Evolutionary conservation across 2,113 vertebrate species (phyloP), one percentile per base, ranked within the genome.

Genomic region (Pluvialis apricaria): DNA sequence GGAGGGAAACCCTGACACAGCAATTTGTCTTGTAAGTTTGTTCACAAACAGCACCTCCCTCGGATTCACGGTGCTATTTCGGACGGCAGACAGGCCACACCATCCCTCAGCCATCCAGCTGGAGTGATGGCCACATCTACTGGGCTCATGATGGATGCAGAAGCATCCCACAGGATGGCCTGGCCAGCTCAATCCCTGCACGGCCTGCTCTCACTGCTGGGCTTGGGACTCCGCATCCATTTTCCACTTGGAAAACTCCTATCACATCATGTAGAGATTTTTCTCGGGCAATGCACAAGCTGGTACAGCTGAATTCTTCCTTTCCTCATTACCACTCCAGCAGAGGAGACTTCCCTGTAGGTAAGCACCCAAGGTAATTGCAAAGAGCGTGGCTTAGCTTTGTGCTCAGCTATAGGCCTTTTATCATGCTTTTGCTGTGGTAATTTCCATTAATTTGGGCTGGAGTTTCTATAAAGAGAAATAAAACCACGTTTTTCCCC

Each of bases 221-320:
- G 11, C 31, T 78, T 2, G 0, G 66, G 32, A 28, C 5, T 73
- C 36, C 28, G 19, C 6, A 0, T 20, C 18, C 31, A 1, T 72
- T 73, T 90, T 22, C 71, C n/a, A 18, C 28, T 24, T 52, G 54
- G 68, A 60, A 64, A 72, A 29, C 19, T 82, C 60, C 54, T 11
- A 4, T 38, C 10, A 4, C 42, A 47, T 31, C 16, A 0, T 0
- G 6, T 0, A 32, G 36, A 17, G 40, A 8, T 17, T 71, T 52
- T 78, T 36, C 34, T 75, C n/a, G 32, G 69, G 34, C 28, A 19
- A 0, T 5, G 29, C n/a, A 24, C 13, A 6, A 29, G 19, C 25
- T 26, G 25, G 42, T 36, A 10, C 45, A 84, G 29, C 45, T 17
- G n/a, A n/a, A 11, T 47, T 18, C 38, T 10, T 18, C 47, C 44